These are phyloP conservation scores for Rhaphigaster nebulosa DNA, from an alignment of 2,888 invertebrate species.

Conservation along the genomic window DNA sequence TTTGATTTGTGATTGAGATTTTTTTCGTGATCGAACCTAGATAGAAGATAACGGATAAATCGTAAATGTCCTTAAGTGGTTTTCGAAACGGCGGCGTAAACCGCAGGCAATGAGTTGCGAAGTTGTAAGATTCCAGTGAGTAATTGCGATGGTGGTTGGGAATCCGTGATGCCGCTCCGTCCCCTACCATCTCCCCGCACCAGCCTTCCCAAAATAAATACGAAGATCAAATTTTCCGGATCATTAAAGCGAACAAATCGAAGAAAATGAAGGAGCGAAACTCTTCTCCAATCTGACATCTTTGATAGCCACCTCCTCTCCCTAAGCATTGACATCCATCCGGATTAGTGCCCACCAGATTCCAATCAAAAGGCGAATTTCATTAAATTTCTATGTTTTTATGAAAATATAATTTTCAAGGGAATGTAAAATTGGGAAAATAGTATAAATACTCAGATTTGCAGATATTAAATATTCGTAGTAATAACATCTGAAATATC, in stretches of 20 bases:
- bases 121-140: slow-evolving; percentile 38
- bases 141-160: slow-evolving; percentile 33
- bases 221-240: slow-evolving; percentile 63
- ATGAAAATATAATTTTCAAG: no score
- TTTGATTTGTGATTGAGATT: no score
- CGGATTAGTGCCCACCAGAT: not conserved
- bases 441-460: no score
- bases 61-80: not conserved
- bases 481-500: no score
- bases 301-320: slow-evolving; percentile 15
- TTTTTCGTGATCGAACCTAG: no score
- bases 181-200: not conserved
- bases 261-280: slow-evolving; percentile 61
- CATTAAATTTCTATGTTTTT: not conserved
- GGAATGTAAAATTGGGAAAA: no score
- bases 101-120: slow-evolving; percentile 49
- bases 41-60: not conserved
- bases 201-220: slow-evolving; percentile 60
- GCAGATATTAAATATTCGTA: no score
- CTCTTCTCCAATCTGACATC: slow-evolving; percentile 51
- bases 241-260: slow-evolving; percentile 63
- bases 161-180: not conserved
- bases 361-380: not conserved
- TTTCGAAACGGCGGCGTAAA: not conserved
- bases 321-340: not conserved